phyloP scores from a whole-genome alignment of 2,113 vertebrate genomes.

The Crypturellus undulatus region DNA sequence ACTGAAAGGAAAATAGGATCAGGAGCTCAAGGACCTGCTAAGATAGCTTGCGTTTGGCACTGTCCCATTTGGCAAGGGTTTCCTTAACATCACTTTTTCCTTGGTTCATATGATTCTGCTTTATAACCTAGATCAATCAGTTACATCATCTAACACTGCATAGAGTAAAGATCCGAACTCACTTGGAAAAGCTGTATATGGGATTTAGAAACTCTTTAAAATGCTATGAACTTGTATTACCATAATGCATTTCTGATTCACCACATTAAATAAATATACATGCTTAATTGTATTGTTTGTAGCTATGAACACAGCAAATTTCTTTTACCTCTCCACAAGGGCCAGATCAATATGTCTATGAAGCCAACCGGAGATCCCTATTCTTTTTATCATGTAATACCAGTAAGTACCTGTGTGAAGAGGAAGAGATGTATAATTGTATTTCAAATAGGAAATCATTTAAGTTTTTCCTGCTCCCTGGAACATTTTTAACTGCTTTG shows the following conservation, averaged over 20 bases:
- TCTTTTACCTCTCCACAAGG: not conserved
- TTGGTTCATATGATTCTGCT: not conserved
- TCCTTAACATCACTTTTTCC: not conserved
- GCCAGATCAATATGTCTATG: not conserved
- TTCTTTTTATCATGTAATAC: not conserved
- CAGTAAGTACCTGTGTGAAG: not conserved
- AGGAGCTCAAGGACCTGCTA: not conserved
- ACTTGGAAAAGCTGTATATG: not conserved
- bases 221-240: not conserved
- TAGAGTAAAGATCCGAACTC: fast-evolving
- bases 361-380: not conserved
- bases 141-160: not conserved
- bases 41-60: not conserved
- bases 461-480: not conserved
- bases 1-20: not conserved
- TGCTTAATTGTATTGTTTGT: not conserved
- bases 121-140: not conserved
- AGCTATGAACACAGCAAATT: not conserved
- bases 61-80: not conserved
- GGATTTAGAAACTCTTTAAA: not conserved
- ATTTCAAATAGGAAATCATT: not conserved
- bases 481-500: not conserved
- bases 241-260: not conserved
- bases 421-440: not conserved
- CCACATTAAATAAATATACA: not conserved